These are phyloP conservation scores for Mactra quadrangularis DNA, from an alignment of 1,140 invertebrate genomes.

Conservation along the genomic window DNA sequence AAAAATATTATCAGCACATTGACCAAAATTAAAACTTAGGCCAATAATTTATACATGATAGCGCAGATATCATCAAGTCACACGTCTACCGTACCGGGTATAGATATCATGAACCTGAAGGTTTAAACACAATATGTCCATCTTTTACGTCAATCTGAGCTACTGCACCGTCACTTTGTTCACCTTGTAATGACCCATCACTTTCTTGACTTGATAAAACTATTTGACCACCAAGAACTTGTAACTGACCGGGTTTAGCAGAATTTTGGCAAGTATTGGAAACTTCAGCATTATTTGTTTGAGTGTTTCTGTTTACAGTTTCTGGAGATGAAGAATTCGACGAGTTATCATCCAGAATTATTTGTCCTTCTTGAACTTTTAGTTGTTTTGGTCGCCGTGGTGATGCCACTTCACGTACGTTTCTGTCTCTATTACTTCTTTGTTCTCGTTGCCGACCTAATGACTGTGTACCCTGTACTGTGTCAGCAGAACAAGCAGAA, in stretches of 20 bases:
- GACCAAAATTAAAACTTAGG: too few species aligned
- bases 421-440: slow-evolving; percentile 2
- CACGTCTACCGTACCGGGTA: slow-evolving; percentile 8
- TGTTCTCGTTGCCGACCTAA: slow-evolving; percentile 14
- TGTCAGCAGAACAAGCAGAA: background rate
- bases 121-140: slow-evolving; percentile 60
- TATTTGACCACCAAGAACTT: slow-evolving; percentile 70
- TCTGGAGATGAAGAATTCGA: slow-evolving; percentile 34
- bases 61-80: too few species aligned
- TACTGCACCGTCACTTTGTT: background rate
- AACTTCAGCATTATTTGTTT: slow-evolving; percentile 38
- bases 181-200: background rate
- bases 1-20: too few species aligned
- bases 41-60: too few species aligned
- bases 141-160: slow-evolving; percentile 57
- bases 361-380: slow-evolving; percentile 58
- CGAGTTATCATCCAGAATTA: slow-evolving; percentile 55
- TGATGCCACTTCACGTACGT: slow-evolving; percentile 48
- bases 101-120: slow-evolving; percentile 30
- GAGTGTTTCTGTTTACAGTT: slow-evolving; percentile 44
- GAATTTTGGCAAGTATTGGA: background rate
- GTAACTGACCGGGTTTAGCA: slow-evolving; percentile 47
- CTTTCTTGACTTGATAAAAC: slow-evolving; percentile 55
- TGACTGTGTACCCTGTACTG: background rate
- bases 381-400: slow-evolving; percentile 52